Percentiles rank a stretch among this genome's conserved stretches.
phyloP scores from a whole-genome alignment of 2,888 invertebrate species.

The Amiota mariae region DNA sequence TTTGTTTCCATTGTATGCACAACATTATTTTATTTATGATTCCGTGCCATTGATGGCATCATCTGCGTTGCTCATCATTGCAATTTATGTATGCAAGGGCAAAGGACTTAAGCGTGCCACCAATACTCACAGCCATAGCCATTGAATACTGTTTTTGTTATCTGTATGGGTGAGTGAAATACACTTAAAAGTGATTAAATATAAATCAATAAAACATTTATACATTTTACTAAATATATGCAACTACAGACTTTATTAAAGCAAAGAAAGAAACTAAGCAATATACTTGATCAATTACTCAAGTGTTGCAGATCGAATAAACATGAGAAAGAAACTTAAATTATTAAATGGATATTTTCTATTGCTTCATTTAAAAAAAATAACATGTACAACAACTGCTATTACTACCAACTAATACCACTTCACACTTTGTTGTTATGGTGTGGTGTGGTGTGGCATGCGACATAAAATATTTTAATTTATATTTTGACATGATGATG shows the following conservation, averaged over 20 bases:
- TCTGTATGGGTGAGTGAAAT: conserved; percentile 24
- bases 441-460: neutral
- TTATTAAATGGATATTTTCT: too few relatives aligned
- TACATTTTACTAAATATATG: too few relatives aligned
- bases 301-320: too few relatives aligned
- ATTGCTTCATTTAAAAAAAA: too few relatives aligned
- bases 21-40: conserved; percentile 60
- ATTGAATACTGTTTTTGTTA: neutral
- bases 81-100: neutral
- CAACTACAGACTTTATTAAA: too few relatives aligned
- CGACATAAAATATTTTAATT: conserved; percentile 17
- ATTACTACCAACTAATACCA: too few relatives aligned
- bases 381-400: too few relatives aligned
- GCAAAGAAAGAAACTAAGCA: too few relatives aligned
- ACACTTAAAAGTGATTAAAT: conserved; percentile 66
- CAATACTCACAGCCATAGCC: conserved; percentile 18
- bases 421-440: too few relatives aligned
- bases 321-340: too few relatives aligned
- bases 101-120: conserved; percentile 6
- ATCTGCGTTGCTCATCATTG: conserved; percentile 45
- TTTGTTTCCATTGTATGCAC: conserved; percentile 56
- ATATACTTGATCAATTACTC: too few relatives aligned
- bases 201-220: conserved; percentile 57
- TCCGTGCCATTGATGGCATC: conserved; percentile 59
- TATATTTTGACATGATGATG: conserved; percentile 11